phyloP scores from a whole-genome alignment of 2,113 vertebrate species.

The Protomyctophum bolini region DNA sequence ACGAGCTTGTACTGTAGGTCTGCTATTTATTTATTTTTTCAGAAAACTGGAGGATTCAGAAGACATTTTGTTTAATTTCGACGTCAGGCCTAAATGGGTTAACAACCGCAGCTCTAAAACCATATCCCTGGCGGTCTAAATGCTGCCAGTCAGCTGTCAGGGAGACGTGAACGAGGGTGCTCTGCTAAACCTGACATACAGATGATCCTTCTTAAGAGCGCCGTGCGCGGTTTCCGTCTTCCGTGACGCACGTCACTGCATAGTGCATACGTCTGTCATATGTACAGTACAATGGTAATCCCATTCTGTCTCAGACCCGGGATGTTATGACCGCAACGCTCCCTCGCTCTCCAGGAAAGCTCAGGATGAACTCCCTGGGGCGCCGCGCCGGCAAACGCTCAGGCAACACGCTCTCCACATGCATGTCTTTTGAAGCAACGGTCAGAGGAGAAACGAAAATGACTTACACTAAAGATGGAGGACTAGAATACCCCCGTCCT shows the following conservation, averaged over 20 bases:
- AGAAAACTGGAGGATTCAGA: too few relatives aligned
- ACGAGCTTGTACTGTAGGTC: too few relatives aligned
- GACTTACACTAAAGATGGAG: not conserved
- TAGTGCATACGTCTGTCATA: slow-evolving; percentile 1
- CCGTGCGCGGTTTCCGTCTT: too few relatives aligned
- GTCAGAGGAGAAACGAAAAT: not conserved
- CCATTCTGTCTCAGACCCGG: slow-evolving; percentile 22
- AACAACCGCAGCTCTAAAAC: too few relatives aligned
- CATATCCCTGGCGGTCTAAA: too few relatives aligned
- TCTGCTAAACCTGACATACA: too few relatives aligned
- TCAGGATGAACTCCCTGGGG: slow-evolving; percentile 27
- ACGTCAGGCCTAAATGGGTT: too few relatives aligned
- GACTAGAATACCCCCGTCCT: slow-evolving; percentile 1
- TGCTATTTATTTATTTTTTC: too few relatives aligned
- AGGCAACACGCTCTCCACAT: slow-evolving; percentile 47
- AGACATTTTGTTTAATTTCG: too few relatives aligned
- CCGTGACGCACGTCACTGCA: slow-evolving; percentile 3
- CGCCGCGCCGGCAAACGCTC: slow-evolving; percentile 25
- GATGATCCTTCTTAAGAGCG: too few relatives aligned
- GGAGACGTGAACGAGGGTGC: too few relatives aligned
- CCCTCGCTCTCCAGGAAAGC: slow-evolving; percentile 11
- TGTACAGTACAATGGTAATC: slow-evolving; percentile 18
- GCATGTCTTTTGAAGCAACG: slow-evolving; percentile 42
- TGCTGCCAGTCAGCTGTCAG: too few relatives aligned
- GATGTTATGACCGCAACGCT: slow-evolving; percentile 35